Evolutionary conservation across 2,797 vertebrate species (phyloP).

Genomic region (Gambusia yucatana): DNA sequence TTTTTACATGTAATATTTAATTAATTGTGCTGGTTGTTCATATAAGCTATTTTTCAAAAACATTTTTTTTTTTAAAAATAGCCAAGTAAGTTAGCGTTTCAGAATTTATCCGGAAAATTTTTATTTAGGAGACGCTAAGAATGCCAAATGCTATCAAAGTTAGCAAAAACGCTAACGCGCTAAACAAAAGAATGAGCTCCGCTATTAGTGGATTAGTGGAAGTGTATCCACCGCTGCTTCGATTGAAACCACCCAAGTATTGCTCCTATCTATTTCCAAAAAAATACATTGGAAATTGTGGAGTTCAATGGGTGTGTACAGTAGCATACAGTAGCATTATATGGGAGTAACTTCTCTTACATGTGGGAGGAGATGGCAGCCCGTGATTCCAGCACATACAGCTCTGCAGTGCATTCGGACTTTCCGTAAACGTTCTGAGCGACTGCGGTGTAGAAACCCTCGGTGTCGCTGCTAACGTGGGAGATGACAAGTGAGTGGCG

Average conservation of each 20-base stretch:
- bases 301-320: neutral
- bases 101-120: too few species aligned
- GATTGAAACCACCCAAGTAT: neutral
- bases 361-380: conserved; percentile 88
- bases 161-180: too few species aligned
- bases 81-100: too few species aligned
- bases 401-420: conserved; percentile 88
- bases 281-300: neutral
- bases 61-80: too few species aligned
- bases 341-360: conserved; percentile 74
- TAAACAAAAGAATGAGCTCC: too few species aligned
- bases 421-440: conserved; percentile 86
- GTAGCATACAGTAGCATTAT: fast-evolving
- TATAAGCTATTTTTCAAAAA: too few species aligned
- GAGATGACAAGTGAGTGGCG: conserved; percentile 88
- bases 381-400: conserved; percentile 91
- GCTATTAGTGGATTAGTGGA: too few species aligned
- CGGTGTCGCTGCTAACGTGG: conserved; percentile 85
- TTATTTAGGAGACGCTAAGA: too few species aligned
- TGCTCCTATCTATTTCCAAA: neutral
- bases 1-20: too few species aligned
- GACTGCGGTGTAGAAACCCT: conserved; percentile 87
- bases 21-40: too few species aligned
- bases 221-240: neutral
- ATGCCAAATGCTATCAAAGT: too few species aligned